Percentiles rank a stretch among this genome's conserved stretches.
These are phyloP conservation scores for Sebastes diaconus DNA, from an alignment of 2,797 vertebrate genomes.

Conservation along the genomic window DNA sequence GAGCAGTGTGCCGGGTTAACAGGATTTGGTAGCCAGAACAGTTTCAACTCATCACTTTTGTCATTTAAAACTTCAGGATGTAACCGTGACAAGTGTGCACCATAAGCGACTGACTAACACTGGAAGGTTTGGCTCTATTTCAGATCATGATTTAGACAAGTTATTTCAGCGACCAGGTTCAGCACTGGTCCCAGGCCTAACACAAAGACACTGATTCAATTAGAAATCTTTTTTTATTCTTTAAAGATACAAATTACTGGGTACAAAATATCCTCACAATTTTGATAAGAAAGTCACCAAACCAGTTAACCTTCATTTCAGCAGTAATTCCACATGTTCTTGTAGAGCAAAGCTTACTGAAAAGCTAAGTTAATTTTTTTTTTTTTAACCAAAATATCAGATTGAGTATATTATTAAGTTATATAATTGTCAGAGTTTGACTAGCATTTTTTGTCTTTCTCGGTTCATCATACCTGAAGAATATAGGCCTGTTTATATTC, in stretches of 20 bases:
- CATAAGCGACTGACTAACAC: neutral
- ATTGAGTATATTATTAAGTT: neutral
- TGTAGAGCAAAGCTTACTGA: neutral
- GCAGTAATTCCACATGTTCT: neutral
- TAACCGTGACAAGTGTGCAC: neutral
- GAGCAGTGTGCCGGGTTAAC: conserved; percentile 12
- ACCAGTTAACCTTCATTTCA: neutral
- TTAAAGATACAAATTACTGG: neutral
- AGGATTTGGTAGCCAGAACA: conserved; percentile 11
- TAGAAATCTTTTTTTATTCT: neutral
- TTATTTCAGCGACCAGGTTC: neutral
- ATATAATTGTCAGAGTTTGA: neutral
- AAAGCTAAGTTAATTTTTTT: neutral
- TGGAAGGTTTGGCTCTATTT: neutral
- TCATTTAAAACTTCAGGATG: neutral
- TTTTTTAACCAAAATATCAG: neutral
- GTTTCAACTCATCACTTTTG: neutral
- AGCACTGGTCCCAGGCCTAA: neutral
- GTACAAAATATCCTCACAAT: neutral
- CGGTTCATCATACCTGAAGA: neutral
- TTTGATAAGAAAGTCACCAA: neutral
- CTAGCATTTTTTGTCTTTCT: neutral
- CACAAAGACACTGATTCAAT: neutral
- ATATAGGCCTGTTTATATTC: neutral
- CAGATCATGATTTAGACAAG: neutral